phyloP scores from a whole-genome alignment of 1,140 invertebrate species.

The Belonocnema kinseyi region DNA sequence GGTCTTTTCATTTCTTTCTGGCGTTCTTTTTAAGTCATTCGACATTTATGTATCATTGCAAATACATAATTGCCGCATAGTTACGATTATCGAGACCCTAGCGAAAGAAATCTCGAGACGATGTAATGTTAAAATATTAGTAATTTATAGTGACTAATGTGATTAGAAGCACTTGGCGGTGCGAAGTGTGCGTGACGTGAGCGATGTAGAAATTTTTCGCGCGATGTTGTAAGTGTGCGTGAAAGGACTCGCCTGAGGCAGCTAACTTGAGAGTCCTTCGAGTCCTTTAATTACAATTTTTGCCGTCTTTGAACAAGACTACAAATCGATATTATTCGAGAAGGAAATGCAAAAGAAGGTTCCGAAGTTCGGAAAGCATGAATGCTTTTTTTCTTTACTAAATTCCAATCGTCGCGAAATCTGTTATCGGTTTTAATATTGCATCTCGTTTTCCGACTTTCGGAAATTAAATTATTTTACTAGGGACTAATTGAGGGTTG shows the following conservation, averaged over 20 bases:
- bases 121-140: constrained; percentile 68
- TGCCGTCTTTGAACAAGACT: background rate
- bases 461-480: too few species aligned
- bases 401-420: background rate
- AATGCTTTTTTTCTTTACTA: background rate
- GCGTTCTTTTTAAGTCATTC: constrained; percentile 54
- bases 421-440: too few species aligned
- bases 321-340: background rate
- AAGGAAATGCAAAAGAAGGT: constrained; percentile 36
- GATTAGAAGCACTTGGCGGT: constrained; percentile 63
- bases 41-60: constrained; percentile 36
- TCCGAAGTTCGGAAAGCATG: background rate
- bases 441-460: too few species aligned
- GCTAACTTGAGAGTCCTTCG: background rate
- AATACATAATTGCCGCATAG: constrained; percentile 49
- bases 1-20: constrained; percentile 53
- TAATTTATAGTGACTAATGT: constrained; percentile 72
- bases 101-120: constrained; percentile 63
- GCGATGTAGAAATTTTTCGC: constrained; percentile 50
- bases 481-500: too few species aligned
- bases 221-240: constrained; percentile 47
- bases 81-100: constrained; percentile 55
- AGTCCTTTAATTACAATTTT: too few species aligned
- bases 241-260: constrained; percentile 36
- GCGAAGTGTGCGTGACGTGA: constrained; percentile 54